These are phyloP conservation scores for Peucedramus taeniatus DNA, from an alignment of 2,113 vertebrate species.

Conservation along the genomic window DNA sequence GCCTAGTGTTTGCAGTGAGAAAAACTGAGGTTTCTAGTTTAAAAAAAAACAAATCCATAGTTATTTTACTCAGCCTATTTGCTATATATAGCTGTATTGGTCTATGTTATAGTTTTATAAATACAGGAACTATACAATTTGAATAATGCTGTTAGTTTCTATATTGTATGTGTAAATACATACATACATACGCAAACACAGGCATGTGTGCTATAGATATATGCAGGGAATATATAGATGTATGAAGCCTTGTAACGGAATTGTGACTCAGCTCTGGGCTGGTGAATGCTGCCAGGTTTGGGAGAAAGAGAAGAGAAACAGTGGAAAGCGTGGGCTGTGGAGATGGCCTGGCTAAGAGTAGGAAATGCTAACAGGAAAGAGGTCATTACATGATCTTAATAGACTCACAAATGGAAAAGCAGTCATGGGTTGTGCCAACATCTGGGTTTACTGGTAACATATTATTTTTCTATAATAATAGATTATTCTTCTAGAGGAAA, in stretches of 20 bases:
- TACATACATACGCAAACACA: background rate
- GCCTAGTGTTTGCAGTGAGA: background rate
- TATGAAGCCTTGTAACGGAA: background rate
- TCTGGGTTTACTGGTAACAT: background rate
- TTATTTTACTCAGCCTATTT: background rate
- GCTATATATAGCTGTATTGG: background rate
- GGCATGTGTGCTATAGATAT: background rate
- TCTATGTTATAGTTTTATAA: background rate
- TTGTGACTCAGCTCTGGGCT: background rate
- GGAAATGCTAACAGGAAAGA: background rate
- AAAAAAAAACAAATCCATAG: no score
- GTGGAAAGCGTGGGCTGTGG: background rate
- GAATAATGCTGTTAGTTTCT: background rate
- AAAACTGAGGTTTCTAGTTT: background rate
- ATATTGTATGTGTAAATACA: background rate
- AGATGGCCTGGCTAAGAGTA: background rate
- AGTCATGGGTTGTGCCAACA: background rate
- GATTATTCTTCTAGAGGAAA: background rate
- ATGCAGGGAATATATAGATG: background rate
- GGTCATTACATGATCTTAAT: background rate
- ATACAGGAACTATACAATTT: background rate
- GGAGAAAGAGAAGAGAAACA: background rate
- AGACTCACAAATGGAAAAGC: background rate
- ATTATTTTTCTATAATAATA: no score
- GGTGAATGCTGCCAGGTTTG: background rate